Evolutionary conservation across 1,140 invertebrate species (phyloP), one percentile per base, ranked within the genome.

Genomic region (Archivesica marissinica): DNA sequence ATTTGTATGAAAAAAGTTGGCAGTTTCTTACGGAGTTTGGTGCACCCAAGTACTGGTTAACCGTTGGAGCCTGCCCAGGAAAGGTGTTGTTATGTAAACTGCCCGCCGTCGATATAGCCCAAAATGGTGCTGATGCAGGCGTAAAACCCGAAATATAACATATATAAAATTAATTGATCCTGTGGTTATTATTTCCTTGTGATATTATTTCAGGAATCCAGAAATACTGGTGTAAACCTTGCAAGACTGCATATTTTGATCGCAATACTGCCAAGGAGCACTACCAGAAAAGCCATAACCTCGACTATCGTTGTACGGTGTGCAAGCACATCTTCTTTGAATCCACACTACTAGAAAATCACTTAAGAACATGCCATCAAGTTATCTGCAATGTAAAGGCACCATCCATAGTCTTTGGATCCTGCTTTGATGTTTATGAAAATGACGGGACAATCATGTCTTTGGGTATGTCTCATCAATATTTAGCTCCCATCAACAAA

Each of bases 161-260:
- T n/a, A n/a, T n/a, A n/a, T n/a, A n/a, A n/a, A n/a, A n/a, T n/a
- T n/a, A n/a, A n/a, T n/a, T n/a, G n/a, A n/a, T n/a, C n/a, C n/a
- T n/a, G n/a, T n/a, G n/a, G n/a, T n/a, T n/a, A n/a, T n/a, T n/a
- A n/a, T n/a, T n/a, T n/a, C n/a, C n/a, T n/a, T n/a, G n/a, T n/a
- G n/a, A n/a, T n/a, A n/a, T 39, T 44, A 28, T 50, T 72, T 47
- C 68, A 72, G 68, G 41, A 50, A 72, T 72, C 23, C 11, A 47
- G n/a, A 47, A 47, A 17, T 44, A 47, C 23, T 23, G 15, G 0
- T 72, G 68, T 72, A 72, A 1, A 1, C 39, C 25, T 9, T 72
- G 68, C 15, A 13, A 25, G 0, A 47, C 11, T 33, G 3, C 20
- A 25, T 72, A 30, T 50, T 50, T 38, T 17, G 33, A 38, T n/a